phyloP scores from a whole-genome alignment of 1,140 invertebrate genomes.

The Eueides isabella region DNA sequence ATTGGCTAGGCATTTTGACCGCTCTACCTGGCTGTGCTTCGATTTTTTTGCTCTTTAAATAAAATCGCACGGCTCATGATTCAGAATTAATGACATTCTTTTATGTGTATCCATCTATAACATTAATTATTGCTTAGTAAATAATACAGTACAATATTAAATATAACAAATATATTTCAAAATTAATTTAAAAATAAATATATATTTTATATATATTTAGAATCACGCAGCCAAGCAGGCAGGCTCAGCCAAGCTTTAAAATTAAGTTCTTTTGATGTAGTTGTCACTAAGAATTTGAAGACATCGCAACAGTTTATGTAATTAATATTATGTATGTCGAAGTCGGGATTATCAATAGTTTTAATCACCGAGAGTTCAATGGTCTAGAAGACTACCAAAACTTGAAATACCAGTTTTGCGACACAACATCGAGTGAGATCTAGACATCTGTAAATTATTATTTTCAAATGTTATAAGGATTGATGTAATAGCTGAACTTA shows the following conservation, averaged over 20 bases:
- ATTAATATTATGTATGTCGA: background rate
- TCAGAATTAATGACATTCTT: background rate
- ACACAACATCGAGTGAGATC: conserved; percentile 36
- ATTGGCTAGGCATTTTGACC: conserved; percentile 59
- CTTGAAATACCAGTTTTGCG: conserved; percentile 56
- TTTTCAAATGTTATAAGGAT: background rate
- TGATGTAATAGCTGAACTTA: background rate
- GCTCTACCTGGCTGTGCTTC: conserved; percentile 56
- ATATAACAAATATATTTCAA: no score
- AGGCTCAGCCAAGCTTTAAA: background rate
- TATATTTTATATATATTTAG: no score
- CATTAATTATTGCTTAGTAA: background rate
- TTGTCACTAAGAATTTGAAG: background rate
- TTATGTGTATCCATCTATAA: background rate
- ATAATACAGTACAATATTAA: no score
- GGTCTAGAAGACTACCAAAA: conserved; percentile 53
- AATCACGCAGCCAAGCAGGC: no score
- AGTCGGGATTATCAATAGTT: conserved; percentile 33
- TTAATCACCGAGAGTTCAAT: conserved; percentile 47
- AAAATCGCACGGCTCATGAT: conserved; percentile 39
- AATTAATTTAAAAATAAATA: no score
- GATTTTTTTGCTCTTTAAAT: conserved; percentile 34
- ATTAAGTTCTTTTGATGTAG: background rate
- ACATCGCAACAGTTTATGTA: background rate
- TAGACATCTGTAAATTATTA: conserved; percentile 35